Base-by-base conservation (phyloP, 2,797 vertebrate genomes). In the Hapalemur alaotrensis region DNA sequence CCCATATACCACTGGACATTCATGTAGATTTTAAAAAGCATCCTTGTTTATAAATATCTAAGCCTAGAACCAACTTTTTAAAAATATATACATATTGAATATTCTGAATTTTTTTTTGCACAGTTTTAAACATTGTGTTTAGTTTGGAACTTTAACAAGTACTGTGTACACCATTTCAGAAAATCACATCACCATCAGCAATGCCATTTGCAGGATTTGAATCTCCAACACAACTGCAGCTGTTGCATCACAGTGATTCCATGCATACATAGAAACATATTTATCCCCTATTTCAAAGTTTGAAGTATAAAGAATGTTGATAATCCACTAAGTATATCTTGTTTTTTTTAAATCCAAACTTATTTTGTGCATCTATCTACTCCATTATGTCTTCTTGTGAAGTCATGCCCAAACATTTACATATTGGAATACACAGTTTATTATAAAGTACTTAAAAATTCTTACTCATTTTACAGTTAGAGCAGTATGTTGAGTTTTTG, bases 261-360 rank as follows among this genome's bases (percentile, higher is more conserved):
- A 93, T 0, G 23, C n/a, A 70, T 18, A 25, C 25, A 9, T 30
- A n/a, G 3, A 70, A 81, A 46, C 18, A 4, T 17, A 57, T 22
- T 83, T 52, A 50, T 70, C 20, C 35, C 30, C 2, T 17, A 70
- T 54, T 84, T 80, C 57, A n/a, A 63, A 78, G 50, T 69, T 88
- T 90, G 61, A 48, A 78, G 17, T 63, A 13, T 50, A 87, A 81
- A 48, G 23, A 25, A 50, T 41, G 87, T 32, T 32, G 15, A 38
- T 91, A 86, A 91, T 46, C 83, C 25, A 65, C 30, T n/a, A 46
- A 96, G 65, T 90, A 72, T 23, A 30, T 69, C 69, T 92, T 94
- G 17, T 48, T 93, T 93, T 92, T 92, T 67, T 90, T 83, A 89
- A 82, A 57, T 52, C 7, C 15, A 67, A 63, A 52, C 23, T 89